Conservation (phyloP, 2,888 invertebrate genomes). For the Amphipoea lucens region DNA sequence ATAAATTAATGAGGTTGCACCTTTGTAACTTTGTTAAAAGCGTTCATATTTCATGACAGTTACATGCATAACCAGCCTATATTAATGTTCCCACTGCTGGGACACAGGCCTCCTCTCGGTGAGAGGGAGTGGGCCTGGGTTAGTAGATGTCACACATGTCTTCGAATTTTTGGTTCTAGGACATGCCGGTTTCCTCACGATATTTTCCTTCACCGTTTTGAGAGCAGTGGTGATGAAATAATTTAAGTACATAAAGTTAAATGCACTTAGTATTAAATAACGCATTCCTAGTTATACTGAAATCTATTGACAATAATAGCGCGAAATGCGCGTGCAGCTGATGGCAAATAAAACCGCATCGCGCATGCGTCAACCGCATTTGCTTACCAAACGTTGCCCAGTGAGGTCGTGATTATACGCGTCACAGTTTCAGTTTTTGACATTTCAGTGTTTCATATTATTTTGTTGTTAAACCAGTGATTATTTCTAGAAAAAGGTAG, state of each 20-base stretch:
- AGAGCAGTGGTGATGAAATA: not conserved
- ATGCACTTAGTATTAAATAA: not conserved
- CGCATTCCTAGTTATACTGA: not conserved
- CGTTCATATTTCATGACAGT: not conserved
- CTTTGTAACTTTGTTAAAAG: not conserved
- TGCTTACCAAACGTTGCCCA: slow-evolving; percentile 57
- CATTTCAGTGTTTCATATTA: slow-evolving; percentile 40
- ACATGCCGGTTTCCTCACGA: not conserved
- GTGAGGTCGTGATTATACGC: slow-evolving; percentile 59
- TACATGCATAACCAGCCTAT: not conserved
- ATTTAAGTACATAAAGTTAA: not conserved
- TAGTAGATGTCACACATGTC: too few relatives aligned
- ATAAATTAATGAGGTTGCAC: not conserved
- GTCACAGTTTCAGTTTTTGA: slow-evolving; percentile 43
- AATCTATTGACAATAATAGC: slow-evolving; percentile 5
- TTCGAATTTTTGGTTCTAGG: too few relatives aligned
- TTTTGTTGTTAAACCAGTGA: slow-evolving; percentile 41
- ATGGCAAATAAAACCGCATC: slow-evolving; percentile 62
- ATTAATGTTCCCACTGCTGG: not conserved
- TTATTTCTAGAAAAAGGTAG: slow-evolving; percentile 40
- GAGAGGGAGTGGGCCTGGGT: not conserved
- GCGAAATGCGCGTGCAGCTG: slow-evolving; percentile 47
- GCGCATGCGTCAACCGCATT: slow-evolving; percentile 63
- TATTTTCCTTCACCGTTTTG: not conserved
- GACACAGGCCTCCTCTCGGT: not conserved